Conservation (phyloP, 2,888 invertebrate species). For the Monopis laevigella region DNA sequence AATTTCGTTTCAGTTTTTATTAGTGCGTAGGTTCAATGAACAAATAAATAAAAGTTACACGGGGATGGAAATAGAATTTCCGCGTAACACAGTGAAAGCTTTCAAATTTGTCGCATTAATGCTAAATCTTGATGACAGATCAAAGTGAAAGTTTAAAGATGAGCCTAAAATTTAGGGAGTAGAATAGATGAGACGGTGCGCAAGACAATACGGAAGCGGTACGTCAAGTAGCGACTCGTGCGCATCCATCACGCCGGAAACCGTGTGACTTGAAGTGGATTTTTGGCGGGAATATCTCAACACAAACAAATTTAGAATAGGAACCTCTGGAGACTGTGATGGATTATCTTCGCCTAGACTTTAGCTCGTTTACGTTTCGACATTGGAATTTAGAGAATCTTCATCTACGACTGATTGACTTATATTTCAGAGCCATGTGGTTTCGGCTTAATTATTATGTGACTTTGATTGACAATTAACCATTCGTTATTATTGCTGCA, state of each 20-base stretch:
- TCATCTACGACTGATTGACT: constrained; percentile 26
- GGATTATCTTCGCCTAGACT: constrained; percentile 24
- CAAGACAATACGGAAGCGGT: constrained; percentile 30
- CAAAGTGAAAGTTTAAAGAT: constrained; percentile 35
- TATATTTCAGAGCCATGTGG: too few relatives aligned
- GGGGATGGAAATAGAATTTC: constrained; percentile 3
- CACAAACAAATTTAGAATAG: constrained; percentile 38
- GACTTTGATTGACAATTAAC: too few relatives aligned
- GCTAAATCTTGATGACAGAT: constrained; percentile 24
- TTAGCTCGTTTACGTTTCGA: constrained; percentile 21
- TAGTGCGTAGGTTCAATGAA: too few relatives aligned
- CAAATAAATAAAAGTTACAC: background rate
- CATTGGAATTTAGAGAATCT: constrained; percentile 14
- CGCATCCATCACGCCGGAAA: constrained; percentile 36
- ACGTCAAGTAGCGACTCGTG: constrained; percentile 29
- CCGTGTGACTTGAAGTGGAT: constrained; percentile 27
- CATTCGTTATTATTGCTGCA: too few relatives aligned
- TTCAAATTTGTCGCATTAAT: constrained; percentile 5
- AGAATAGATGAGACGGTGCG: constrained; percentile 22
- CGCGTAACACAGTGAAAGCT: constrained; percentile 2
- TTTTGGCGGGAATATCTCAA: constrained; percentile 30
- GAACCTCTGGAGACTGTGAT: constrained; percentile 27
- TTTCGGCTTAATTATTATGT: too few relatives aligned
- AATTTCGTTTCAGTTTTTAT: too few relatives aligned
- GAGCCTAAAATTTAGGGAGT: constrained; percentile 33